These are phyloP conservation scores for Nerophis lumbriciformis DNA, from an alignment of 2,113 vertebrate genomes.

Conservation along the genomic window DNA sequence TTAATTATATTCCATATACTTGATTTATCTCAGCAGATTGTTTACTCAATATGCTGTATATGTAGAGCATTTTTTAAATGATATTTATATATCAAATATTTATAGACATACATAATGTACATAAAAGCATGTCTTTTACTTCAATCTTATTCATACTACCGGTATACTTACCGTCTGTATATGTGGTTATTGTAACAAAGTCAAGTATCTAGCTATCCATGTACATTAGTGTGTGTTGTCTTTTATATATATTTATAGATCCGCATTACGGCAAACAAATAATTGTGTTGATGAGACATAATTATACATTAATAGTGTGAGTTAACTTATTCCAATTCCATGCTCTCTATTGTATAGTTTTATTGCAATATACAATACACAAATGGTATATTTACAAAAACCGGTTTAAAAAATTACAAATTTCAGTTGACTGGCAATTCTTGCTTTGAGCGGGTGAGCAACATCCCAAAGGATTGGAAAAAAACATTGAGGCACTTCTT, in stretches of 20 bases:
- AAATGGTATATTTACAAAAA: constrained; percentile 64
- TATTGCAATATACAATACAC: constrained; percentile 60
- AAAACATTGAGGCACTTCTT: constrained; percentile 31
- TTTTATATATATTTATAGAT: not conserved
- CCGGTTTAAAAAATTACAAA: constrained; percentile 54
- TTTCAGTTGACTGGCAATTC: constrained; percentile 31
- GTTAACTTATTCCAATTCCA: not conserved
- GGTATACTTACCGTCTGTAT: no score
- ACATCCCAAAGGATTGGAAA: constrained; percentile 6
- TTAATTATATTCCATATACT: no score
- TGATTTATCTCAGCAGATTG: no score
- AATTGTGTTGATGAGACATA: not conserved
- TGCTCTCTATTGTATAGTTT: constrained; percentile 42
- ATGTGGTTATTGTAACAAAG: no score
- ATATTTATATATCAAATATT: no score
- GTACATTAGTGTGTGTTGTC: no score
- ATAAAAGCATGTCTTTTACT: no score
- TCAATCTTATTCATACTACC: no score
- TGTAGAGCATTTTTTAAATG: no score
- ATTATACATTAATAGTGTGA: not conserved
- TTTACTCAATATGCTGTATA: no score
- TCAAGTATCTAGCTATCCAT: no score
- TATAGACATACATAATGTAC: no score
- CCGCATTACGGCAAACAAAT: not conserved
- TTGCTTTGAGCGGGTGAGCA: not conserved